Percentiles rank a stretch among this genome's conserved stretches.
Conservation (phyloP, 2,888 invertebrate genomes). For the Anorthoa munda region DNA sequence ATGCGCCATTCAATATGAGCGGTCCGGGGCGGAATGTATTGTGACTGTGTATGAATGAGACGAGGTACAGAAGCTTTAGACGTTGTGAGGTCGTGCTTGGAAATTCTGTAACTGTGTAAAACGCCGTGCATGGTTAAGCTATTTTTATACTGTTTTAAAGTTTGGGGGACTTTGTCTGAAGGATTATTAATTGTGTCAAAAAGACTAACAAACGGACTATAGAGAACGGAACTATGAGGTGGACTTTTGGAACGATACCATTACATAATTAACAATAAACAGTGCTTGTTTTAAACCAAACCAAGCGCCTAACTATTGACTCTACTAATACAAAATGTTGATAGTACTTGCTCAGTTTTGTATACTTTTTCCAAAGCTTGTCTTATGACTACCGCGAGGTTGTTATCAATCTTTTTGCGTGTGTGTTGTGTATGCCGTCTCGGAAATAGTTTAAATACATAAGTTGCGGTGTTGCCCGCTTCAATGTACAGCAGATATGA, state of each 20-base stretch:
- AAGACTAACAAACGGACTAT: too few species aligned
- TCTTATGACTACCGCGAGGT: conserved; percentile 34
- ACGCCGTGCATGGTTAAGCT: neutral
- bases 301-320: too few species aligned
- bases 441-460: conserved; percentile 35
- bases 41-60: conserved; percentile 46
- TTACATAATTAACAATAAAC: too few species aligned
- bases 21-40: conserved; percentile 47
- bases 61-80: neutral
- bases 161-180: neutral
- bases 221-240: too few species aligned
- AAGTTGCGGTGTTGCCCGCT: conserved; percentile 2
- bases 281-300: too few species aligned
- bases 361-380: neutral
- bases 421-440: conserved; percentile 24
- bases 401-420: conserved; percentile 21
- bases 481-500: conserved; percentile 10
- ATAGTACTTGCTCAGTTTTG: too few species aligned
- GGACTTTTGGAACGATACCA: too few species aligned
- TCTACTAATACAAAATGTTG: too few species aligned
- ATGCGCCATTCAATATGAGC: conserved; percentile 60
- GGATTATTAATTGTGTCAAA: neutral
- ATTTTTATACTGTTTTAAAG: neutral
- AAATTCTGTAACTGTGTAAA: neutral
- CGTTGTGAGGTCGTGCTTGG: neutral